Percentiles rank a stretch among this genome's conserved stretches.
Conservation (phyloP, 2,888 invertebrate species). For the Erannis defoliaria region DNA sequence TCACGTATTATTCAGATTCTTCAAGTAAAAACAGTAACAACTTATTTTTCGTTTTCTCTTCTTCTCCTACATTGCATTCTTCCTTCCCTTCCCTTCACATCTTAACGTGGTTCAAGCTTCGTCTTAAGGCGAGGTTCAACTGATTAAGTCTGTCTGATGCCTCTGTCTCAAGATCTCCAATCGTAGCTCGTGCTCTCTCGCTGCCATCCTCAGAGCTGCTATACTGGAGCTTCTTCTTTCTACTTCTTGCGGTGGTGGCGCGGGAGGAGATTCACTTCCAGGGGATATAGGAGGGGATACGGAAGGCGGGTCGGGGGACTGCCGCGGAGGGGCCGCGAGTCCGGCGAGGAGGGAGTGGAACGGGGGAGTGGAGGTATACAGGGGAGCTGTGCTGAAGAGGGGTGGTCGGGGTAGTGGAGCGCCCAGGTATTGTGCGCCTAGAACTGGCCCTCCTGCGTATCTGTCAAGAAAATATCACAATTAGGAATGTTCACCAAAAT, state of each 20-base stretch:
- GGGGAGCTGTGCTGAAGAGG: constrained; percentile 87
- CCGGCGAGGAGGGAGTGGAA: constrained; percentile 80
- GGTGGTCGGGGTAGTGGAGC: constrained; percentile 78
- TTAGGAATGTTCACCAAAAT: too few species aligned
- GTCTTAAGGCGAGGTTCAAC: constrained; percentile 80
- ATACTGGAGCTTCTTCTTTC: constrained; percentile 95
- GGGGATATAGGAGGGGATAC: constrained; percentile 86
- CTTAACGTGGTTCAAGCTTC: background rate
- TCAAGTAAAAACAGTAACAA: background rate
- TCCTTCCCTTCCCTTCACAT: background rate
- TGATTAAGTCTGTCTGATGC: constrained; percentile 91
- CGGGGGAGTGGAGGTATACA: constrained; percentile 87
- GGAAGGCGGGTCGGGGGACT: constrained; percentile 76
- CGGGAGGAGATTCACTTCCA: constrained; percentile 83
- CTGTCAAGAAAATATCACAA: constrained; percentile 54
- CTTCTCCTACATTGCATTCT: background rate
- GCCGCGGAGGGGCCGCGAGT: constrained; percentile 80
- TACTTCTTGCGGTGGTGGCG: constrained; percentile 88
- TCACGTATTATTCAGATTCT: too few species aligned
- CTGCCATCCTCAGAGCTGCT: constrained; percentile 94
- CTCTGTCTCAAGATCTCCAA: constrained; percentile 93
- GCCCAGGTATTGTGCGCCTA: constrained; percentile 84
- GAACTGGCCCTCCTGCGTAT: constrained; percentile 72
- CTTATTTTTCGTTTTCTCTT: background rate
- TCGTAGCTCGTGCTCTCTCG: constrained; percentile 95